A percentile compares a stretch with the other conserved stretches of the same genome.
Conservation (phyloP, 2,113 vertebrate species). For the Megaleporinus macrocephalus region DNA sequence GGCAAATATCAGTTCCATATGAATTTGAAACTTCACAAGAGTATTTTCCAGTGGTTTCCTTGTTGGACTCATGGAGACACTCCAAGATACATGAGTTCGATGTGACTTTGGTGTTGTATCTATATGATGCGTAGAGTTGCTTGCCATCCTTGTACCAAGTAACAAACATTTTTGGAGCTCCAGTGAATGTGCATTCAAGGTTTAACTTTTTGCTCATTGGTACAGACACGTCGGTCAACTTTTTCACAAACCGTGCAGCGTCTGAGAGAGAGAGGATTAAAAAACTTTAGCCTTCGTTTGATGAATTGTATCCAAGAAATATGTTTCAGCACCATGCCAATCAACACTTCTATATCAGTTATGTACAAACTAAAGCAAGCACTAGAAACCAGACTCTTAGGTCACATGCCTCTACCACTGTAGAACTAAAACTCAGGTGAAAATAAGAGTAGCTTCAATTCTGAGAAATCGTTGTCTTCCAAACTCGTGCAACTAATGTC, state of each 20-base stretch:
- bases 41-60: conserved; percentile 79
- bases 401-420: conserved; percentile 33
- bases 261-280: conserved; percentile 2
- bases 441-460: not conserved
- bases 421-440: not conserved
- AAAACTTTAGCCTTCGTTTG: not conserved
- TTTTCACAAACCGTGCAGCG: conserved; percentile 52
- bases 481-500: conserved; percentile 20
- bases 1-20: conserved; percentile 82
- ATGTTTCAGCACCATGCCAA: not conserved
- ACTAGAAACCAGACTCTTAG: conserved; percentile 3
- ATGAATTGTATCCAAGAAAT: not conserved
- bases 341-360: not conserved
- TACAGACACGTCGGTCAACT: conserved; percentile 79
- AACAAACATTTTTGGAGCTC: conserved; percentile 79
- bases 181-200: conserved; percentile 57
- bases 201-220: conserved; percentile 14
- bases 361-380: not conserved
- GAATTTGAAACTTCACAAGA: conserved; percentile 82
- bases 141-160: conserved; percentile 83
- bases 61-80: conserved; percentile 72
- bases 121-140: conserved; percentile 73
- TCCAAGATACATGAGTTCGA: conserved; percentile 79
- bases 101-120: conserved; percentile 58
- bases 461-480: not conserved